A percentile compares a stretch with the other conserved stretches of the same genome.
Evolutionary conservation across 2,113 vertebrate genomes (phyloP).

Genomic region (Dermatemys mawii): DNA sequence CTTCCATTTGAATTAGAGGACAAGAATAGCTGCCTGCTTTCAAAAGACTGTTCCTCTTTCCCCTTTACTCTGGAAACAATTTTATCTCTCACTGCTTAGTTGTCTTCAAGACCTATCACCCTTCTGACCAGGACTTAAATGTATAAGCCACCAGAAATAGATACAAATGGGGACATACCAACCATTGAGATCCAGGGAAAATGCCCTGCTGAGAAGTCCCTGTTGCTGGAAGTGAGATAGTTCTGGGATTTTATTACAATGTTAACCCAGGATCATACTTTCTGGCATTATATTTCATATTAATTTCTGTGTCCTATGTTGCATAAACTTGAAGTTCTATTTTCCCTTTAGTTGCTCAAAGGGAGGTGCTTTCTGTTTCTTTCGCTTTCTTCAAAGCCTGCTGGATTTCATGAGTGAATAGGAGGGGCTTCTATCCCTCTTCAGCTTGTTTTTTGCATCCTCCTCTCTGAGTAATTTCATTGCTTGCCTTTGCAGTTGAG

Average conservation of each 20-base stretch:
- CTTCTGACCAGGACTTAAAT: background rate
- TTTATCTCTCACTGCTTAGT: background rate
- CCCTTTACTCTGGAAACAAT: background rate
- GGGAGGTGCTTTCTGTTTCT: background rate
- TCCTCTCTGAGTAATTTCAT: background rate
- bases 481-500: background rate
- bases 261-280: background rate
- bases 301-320: background rate
- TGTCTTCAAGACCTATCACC: background rate
- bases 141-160: background rate
- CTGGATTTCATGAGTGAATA: background rate
- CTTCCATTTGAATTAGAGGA: background rate
- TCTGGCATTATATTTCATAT: background rate
- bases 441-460: background rate
- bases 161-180: background rate
- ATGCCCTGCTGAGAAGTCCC: background rate
- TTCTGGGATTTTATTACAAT: background rate
- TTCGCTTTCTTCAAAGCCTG: background rate
- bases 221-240: background rate
- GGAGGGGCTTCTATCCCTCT: background rate
- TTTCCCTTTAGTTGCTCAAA: background rate
- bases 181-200: background rate
- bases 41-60: background rate
- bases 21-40: background rate
- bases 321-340: background rate